These are phyloP conservation scores for Vulpes vulpes DNA, from an alignment of 2,113 vertebrate genomes.

Conservation along the genomic window DNA sequence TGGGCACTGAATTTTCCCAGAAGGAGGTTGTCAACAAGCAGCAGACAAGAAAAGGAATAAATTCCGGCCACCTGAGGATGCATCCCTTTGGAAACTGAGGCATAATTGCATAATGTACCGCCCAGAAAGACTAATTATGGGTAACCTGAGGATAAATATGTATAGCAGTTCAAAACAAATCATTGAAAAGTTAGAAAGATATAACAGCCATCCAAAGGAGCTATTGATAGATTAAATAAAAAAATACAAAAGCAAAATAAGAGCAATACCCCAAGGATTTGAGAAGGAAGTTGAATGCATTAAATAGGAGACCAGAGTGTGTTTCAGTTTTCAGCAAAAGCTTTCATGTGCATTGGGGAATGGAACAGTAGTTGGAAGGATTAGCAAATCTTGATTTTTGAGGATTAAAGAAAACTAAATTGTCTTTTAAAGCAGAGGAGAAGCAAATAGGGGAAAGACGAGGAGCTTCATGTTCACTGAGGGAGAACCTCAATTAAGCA, in stretches of 20 bases:
- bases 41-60: neutral
- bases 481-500: slow-evolving; percentile 41
- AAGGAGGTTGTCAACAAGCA: neutral
- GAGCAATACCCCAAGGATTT: neutral
- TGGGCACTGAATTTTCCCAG: neutral
- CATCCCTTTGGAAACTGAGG: slow-evolving; percentile 22
- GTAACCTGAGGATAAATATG: neutral
- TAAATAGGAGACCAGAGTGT: neutral
- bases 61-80: neutral
- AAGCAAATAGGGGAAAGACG: neutral
- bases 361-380: neutral
- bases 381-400: slow-evolving; percentile 5
- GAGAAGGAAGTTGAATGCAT: slow-evolving; percentile 14
- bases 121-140: neutral
- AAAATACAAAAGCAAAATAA: neutral
- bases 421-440: slow-evolving; percentile 10
- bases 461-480: neutral
- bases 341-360: neutral
- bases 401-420: slow-evolving; percentile 52
- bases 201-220: neutral
- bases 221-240: neutral
- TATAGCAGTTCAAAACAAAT: neutral
- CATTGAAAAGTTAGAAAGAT: neutral
- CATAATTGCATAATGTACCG: neutral
- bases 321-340: slow-evolving; percentile 43